phyloP scores from a whole-genome alignment of 2,113 vertebrate species.

The Cynopterus brachyotis region DNA sequence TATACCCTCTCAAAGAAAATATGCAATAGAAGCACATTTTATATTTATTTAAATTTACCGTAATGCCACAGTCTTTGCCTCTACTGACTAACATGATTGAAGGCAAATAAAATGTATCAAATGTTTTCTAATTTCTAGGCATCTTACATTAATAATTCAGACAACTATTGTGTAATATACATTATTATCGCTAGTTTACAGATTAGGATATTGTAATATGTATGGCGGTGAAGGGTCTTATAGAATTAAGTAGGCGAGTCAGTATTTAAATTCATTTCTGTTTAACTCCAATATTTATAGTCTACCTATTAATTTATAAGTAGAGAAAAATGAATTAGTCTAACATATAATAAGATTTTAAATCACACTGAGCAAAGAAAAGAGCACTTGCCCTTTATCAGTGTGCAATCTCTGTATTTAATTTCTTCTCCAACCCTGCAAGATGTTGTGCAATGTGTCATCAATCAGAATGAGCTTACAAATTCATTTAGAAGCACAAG shows the following conservation, averaged over 20 bases:
- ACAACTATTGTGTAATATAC: neutral
- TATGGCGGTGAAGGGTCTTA: neutral
- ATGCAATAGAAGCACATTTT: neutral
- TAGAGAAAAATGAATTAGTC: neutral
- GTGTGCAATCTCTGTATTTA: neutral
- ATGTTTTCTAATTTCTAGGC: neutral
- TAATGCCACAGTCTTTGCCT: neutral
- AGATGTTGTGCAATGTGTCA: neutral
- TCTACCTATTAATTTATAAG: slow-evolving; percentile 17
- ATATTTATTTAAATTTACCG: neutral
- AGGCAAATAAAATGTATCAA: neutral
- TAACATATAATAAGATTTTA: neutral
- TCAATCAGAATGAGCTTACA: slow-evolving; percentile 23
- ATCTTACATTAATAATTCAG: neutral
- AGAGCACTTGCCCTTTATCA: neutral
- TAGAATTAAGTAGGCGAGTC: neutral
- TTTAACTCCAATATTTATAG: neutral
- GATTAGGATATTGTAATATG: neutral
- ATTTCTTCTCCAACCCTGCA: neutral
- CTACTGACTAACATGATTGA: neutral
- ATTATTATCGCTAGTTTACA: neutral
- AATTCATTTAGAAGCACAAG: slow-evolving; percentile 44
- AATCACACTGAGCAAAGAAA: neutral
- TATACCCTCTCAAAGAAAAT: neutral
- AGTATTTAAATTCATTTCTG: neutral